Conservation (phyloP, 2,113 vertebrate species). For the Tragelaphus scriptus region DNA sequence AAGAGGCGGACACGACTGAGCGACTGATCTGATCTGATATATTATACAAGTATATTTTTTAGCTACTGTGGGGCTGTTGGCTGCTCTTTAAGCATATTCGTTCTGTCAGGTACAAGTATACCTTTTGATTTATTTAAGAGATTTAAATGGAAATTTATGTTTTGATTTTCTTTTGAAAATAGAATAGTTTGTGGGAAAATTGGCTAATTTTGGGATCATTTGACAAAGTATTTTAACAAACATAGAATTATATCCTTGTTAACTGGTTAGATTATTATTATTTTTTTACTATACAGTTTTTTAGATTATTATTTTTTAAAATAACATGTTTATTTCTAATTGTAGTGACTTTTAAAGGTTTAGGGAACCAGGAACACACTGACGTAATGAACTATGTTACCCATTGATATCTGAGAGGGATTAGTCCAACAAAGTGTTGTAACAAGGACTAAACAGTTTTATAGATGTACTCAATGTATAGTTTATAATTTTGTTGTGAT, state of each 20-base stretch:
- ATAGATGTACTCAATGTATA: neutral
- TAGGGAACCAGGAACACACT: neutral
- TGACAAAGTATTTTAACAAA: neutral
- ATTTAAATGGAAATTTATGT: neutral
- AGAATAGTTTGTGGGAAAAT: neutral
- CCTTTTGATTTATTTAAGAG: neutral
- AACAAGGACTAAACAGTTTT: neutral
- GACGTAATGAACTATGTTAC: neutral
- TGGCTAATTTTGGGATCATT: neutral
- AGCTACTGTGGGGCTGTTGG: neutral
- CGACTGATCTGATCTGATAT: too few relatives aligned
- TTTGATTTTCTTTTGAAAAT: slow-evolving; percentile 14
- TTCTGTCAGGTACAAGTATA: neutral
- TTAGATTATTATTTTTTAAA: neutral
- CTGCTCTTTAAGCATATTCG: neutral
- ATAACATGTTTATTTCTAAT: neutral
- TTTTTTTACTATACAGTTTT: neutral
- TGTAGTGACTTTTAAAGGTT: neutral
- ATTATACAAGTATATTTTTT: neutral
- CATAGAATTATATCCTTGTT: neutral
- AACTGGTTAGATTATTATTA: neutral
- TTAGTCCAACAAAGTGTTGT: neutral
- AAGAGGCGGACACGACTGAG: too few relatives aligned
- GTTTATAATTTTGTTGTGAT: neutral
- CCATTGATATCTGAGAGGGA: neutral